Evolutionary conservation across 2,113 vertebrate species (phyloP), one percentile per base, ranked within the genome.

Genomic region (Phrynosoma blainvillii): DNA sequence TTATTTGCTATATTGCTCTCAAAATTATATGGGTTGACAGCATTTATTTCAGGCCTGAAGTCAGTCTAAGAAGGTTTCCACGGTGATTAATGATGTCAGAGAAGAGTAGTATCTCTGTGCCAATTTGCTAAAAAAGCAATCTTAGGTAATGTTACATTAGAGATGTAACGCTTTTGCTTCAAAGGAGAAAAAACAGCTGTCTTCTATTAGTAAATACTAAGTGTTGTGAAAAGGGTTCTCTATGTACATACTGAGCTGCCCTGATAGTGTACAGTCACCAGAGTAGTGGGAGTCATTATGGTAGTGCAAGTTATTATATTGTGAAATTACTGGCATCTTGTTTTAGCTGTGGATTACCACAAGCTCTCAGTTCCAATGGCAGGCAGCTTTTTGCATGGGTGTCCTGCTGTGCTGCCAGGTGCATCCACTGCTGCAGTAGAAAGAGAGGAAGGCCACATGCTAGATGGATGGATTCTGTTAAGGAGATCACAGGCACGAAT

Each of bases 11-110:
- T 75, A 86, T 89, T 94, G 54, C 70, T 93, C 94, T 83, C 92
- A 90, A 92, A 93, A 91, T 94, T 93, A 95, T 94, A 88, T 91
- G 85, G 89, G 91, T 92, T 92, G 93, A 91, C 90, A 83, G 91
- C 88, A 85, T 91, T 95, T 94, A 93, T 93, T 96, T 93, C 91
- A 90, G 94, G 90, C 92, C 90, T 92, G 79, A 56, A 73, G 92
- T 89, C 90, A 89, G 94, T 92, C 91, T 94, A 30, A 89, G 77
- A 25, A 81, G 86, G 96, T 97, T 97, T 94, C 97, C 93, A 95
- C 96, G 96, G 96, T 94, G 95, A 97, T 93, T 90, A 91, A 89
- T 92, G 87, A 89, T 96, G 95, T 96, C 93, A 96, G 93, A 94
- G 84, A 92, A 90, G 89, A 96, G 94, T 94, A 96, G 94, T 73